Evolutionary conservation across 2,113 vertebrate genomes (phyloP).

Genomic region (Neogobius melanostomus): DNA sequence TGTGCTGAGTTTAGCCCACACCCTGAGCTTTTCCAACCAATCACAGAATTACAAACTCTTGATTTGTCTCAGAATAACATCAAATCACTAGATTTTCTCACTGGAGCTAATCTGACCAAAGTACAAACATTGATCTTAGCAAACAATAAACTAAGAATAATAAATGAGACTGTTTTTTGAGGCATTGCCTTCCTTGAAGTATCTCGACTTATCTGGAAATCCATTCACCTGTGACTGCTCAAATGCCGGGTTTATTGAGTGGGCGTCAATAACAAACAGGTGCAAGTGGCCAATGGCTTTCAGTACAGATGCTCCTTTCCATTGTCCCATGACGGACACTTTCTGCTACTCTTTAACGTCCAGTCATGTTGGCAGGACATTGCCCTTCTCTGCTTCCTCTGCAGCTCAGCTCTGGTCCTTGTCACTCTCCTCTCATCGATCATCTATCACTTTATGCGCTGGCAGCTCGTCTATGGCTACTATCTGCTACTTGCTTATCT

Average conservation of each 20-base stretch:
- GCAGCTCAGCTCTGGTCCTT: slow-evolving; percentile 36
- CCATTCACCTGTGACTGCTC: slow-evolving; percentile 73
- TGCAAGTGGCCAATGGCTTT: slow-evolving; percentile 70
- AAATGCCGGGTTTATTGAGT: slow-evolving; percentile 69
- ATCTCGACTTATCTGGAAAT: slow-evolving; percentile 69
- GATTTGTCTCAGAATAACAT: slow-evolving; percentile 27
- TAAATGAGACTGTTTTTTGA: slow-evolving; percentile 36
- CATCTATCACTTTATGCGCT: slow-evolving; percentile 64
- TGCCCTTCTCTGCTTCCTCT: slow-evolving; percentile 60
- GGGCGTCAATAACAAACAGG: slow-evolving; percentile 50
- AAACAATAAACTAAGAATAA: slow-evolving; percentile 56
- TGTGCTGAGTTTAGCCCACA: not conserved
- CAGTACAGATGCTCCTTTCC: slow-evolving; percentile 73
- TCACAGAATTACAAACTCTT: not conserved
- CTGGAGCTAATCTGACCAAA: slow-evolving; percentile 47
- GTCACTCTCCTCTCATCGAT: slow-evolving; percentile 59
- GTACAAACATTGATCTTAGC: slow-evolving; percentile 60
- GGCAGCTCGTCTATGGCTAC: slow-evolving; percentile 72
- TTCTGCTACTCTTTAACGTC: slow-evolving; percentile 56
- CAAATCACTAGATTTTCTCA: slow-evolving; percentile 68
- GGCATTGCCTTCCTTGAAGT: slow-evolving; percentile 58
- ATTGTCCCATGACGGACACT: slow-evolving; percentile 29
- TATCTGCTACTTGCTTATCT: slow-evolving; percentile 71
- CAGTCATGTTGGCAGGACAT: slow-evolving; percentile 42
- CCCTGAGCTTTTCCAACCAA: not conserved